Conservation (phyloP, 2,797 vertebrate genomes). For the Tamandua tetradactyla region DNA sequence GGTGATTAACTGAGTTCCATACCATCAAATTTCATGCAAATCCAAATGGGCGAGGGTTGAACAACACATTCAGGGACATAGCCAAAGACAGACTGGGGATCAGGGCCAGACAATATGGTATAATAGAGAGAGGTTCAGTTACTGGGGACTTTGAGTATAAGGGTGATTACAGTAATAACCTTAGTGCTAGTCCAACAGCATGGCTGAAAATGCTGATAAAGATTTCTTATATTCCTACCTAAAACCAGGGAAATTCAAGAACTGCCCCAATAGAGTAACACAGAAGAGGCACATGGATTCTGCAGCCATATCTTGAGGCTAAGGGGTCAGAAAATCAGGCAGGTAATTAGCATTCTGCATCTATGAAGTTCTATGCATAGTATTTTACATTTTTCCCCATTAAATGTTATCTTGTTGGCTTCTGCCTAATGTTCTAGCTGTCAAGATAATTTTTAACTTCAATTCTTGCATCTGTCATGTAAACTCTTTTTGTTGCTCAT, state of each 20-base stretch:
- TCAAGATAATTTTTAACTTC: slow-evolving; percentile 53
- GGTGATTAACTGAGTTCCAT: background rate
- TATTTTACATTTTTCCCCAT: slow-evolving; percentile 24
- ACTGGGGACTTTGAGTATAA: background rate
- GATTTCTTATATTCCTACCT: background rate
- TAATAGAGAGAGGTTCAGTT: background rate
- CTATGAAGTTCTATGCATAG: slow-evolving; percentile 36
- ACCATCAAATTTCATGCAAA: background rate
- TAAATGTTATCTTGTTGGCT: slow-evolving; percentile 38
- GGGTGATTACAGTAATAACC: background rate
- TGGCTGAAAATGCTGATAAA: background rate
- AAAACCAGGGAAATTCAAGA: slow-evolving; percentile 1
- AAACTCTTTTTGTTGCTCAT: background rate
- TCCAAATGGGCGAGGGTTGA: background rate
- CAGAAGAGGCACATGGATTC: background rate
- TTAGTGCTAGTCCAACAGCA: background rate
- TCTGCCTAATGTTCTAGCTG: slow-evolving; percentile 31
- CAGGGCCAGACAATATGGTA: background rate
- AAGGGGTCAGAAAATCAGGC: background rate
- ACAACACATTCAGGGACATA: background rate
- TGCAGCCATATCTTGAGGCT: background rate
- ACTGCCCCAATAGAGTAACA: background rate
- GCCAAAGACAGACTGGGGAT: background rate
- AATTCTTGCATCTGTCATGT: slow-evolving; percentile 34
- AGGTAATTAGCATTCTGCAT: background rate